These are phyloP conservation scores for Hydractinia symbiolongicarpus DNA, from an alignment of 30 jellyfish, hydroid and myxozoan genomes.

Conservation along the genomic window DNA sequence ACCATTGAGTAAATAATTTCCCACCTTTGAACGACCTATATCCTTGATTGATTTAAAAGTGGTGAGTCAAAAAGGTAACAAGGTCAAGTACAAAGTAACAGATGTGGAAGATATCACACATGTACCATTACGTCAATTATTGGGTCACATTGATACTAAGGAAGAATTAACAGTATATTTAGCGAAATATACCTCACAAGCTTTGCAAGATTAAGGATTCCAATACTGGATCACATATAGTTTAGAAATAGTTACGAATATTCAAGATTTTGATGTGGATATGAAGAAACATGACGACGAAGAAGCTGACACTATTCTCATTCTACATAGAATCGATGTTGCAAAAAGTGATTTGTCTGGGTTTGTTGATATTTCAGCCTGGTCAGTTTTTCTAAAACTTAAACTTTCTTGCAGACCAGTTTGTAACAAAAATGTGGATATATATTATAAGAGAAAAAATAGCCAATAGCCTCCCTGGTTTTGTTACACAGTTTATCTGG, in stretches of 20 bases:
- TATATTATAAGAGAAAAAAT: too few species aligned
- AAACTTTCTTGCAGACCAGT: background rate
- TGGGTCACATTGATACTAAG: conserved; percentile 29
- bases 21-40: too few species aligned
- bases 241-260: conserved; percentile 17
- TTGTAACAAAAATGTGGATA: too few species aligned
- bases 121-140: conserved; percentile 12
- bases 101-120: conserved; percentile 9
- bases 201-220: background rate
- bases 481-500: too few species aligned
- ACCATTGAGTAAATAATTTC: too few species aligned
- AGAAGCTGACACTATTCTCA: conserved; percentile 35
- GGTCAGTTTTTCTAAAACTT: background rate
- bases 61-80: background rate
- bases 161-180: conserved; percentile 24
- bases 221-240: conserved; percentile 28
- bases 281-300: conserved; percentile 37
- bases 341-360: background rate
- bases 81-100: conserved; percentile 19
- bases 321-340: background rate
- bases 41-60: too few species aligned
- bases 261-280: conserved; percentile 3
- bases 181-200: conserved; percentile 14
- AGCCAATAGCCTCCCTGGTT: too few species aligned
- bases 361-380: background rate